A percentile compares a stretch with the other conserved stretches of the same genome.
Conservation (phyloP, 2,113 vertebrate genomes). For the Hydropotes inermis region DNA sequence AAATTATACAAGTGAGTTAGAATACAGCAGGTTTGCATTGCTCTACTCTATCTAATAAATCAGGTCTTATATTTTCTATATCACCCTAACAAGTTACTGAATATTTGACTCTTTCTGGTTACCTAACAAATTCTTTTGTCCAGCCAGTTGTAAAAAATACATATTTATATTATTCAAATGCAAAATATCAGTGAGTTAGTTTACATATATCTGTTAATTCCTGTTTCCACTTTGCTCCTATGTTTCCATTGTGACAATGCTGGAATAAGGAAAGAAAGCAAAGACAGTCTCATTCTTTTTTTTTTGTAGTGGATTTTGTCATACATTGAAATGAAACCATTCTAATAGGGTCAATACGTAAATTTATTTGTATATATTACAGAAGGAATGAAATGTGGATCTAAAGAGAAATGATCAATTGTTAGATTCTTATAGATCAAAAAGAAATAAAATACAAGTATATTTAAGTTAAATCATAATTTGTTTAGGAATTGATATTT, state of each 20-base stretch:
- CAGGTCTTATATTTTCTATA: background rate
- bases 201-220: background rate
- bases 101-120: background rate
- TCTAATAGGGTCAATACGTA: background rate
- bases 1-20: background rate
- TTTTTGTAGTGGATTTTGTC: no score
- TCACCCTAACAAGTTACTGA: background rate
- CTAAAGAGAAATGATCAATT: background rate
- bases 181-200: background rate
- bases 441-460: background rate
- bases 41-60: background rate
- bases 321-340: no score
- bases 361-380: background rate
- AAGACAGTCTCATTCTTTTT: background rate
- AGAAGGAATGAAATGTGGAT: background rate
- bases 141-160: background rate
- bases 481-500: background rate
- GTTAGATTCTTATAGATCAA: background rate
- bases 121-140: background rate
- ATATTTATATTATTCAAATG: background rate
- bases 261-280: background rate
- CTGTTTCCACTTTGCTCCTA: background rate
- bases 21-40: background rate
- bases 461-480: background rate
- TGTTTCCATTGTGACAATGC: background rate